These are phyloP conservation scores for Copidosoma floridanum DNA, from an alignment of 1,140 invertebrate genomes.

Conservation along the genomic window DNA sequence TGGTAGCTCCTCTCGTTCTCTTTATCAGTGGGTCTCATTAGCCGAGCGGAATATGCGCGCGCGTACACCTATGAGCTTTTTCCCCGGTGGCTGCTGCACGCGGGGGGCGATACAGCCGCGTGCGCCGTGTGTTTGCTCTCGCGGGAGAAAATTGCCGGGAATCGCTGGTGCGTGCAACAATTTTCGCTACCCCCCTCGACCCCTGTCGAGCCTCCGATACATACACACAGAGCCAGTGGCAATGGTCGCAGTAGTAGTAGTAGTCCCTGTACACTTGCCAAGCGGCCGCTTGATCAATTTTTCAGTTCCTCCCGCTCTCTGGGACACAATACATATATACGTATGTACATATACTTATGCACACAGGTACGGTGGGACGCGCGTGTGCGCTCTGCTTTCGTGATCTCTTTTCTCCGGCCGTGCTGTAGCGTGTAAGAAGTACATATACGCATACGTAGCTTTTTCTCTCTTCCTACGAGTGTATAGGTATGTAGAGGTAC, in stretches of 20 bases:
- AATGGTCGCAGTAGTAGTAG: too few species aligned
- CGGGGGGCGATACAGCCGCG: too few species aligned
- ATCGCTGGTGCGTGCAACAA: conserved; percentile 27
- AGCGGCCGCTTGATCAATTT: conserved; percentile 33
- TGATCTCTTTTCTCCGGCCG: conserved; percentile 1
- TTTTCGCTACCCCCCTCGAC: conserved; percentile 18
- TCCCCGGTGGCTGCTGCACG: too few species aligned
- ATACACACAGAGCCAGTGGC: too few species aligned
- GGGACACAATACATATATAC: too few species aligned
- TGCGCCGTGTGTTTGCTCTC: too few species aligned
- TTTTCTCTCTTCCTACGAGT: background rate
- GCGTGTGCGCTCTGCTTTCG: background rate
- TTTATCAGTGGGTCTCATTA: background rate
- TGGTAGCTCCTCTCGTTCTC: background rate
- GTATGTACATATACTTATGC: too few species aligned
- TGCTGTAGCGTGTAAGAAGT: too few species aligned
- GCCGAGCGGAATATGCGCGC: background rate
- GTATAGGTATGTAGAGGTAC: background rate
- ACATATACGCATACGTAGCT: too few species aligned
- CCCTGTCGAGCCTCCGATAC: background rate
- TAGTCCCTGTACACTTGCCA: conserved; percentile 26
- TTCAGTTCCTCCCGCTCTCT: conserved; percentile 21
- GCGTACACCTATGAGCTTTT: too few species aligned
- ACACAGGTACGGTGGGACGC: too few species aligned
- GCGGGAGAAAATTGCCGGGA: conserved; percentile 4